These are phyloP conservation scores for Tetheella fluctuosa DNA, from an alignment of 2,888 invertebrate species.

Conservation along the genomic window DNA sequence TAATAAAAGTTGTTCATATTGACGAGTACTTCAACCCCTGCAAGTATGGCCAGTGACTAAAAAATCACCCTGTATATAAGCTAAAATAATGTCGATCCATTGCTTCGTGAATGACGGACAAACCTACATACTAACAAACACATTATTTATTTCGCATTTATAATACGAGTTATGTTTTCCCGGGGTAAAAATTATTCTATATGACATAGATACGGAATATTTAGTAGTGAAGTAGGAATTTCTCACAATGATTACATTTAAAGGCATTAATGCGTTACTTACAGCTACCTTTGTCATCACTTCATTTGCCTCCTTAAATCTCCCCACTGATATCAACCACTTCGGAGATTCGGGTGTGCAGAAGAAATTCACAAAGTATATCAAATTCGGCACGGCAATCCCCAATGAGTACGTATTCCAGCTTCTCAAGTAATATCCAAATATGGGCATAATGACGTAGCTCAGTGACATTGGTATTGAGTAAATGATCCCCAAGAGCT, in stretches of 20 bases:
- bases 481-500: conserved; percentile 79
- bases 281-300: conserved; percentile 85
- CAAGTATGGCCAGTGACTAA: no score
- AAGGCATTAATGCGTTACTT: conserved; percentile 21
- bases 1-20: no score
- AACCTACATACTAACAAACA: no score
- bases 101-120: no score
- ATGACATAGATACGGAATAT: no score
- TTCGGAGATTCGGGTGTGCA: conserved; percentile 90
- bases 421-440: conserved; percentile 84
- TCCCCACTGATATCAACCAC: conserved; percentile 88
- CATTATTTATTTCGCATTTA: no score
- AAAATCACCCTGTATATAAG: no score
- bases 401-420: conserved; percentile 86
- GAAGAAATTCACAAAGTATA: conserved; percentile 86
- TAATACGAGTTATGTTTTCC: no score
- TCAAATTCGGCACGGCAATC: conserved; percentile 79
- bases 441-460: conserved; percentile 82
- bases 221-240: no score
- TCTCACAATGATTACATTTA: not conserved
- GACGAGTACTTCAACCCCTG: no score
- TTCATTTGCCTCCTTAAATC: conserved; percentile 83
- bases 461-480: conserved; percentile 86
- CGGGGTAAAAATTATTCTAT: no score
- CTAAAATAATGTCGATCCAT: no score